phyloP scores from a whole-genome alignment of 2,888 invertebrate genomes.

The Coleophora deauratella region DNA sequence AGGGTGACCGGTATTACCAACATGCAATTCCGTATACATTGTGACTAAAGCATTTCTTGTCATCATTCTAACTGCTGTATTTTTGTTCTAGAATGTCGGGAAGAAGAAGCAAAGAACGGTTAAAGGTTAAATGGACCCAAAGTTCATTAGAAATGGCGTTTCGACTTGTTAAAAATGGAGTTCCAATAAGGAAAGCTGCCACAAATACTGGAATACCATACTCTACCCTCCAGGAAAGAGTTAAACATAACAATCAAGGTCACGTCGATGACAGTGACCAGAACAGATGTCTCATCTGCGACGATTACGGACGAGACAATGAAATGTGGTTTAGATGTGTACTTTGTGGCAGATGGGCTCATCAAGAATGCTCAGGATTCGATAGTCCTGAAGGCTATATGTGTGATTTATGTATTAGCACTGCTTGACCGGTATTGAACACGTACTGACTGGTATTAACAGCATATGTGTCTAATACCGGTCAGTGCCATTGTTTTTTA shows the following conservation, averaged over 20 bases:
- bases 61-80: not conserved
- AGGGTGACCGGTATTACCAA: not conserved
- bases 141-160: not conserved
- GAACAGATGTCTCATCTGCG: not conserved
- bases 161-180: not conserved
- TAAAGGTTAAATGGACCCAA: not conserved
- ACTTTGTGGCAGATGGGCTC: not conserved
- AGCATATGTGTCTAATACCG: not conserved
- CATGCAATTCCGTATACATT: not conserved
- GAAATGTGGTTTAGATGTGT: not conserved
- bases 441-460: slow-evolving; percentile 1
- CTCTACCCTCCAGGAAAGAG: too few species aligned
- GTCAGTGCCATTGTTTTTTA: not conserved
- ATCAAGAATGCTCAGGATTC: not conserved
- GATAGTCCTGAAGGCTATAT: not conserved
- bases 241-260: too few species aligned
- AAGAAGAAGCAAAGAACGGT: not conserved
- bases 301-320: not conserved
- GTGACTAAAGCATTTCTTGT: not conserved
- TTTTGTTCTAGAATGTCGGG: not conserved
- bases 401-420: not conserved
- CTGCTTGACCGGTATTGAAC: not conserved
- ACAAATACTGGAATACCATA: too few species aligned
- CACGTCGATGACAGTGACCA: not conserved
- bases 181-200: not conserved